phyloP scores from a whole-genome alignment of 2,797 vertebrate species.

The Malurus splendens region DNA sequence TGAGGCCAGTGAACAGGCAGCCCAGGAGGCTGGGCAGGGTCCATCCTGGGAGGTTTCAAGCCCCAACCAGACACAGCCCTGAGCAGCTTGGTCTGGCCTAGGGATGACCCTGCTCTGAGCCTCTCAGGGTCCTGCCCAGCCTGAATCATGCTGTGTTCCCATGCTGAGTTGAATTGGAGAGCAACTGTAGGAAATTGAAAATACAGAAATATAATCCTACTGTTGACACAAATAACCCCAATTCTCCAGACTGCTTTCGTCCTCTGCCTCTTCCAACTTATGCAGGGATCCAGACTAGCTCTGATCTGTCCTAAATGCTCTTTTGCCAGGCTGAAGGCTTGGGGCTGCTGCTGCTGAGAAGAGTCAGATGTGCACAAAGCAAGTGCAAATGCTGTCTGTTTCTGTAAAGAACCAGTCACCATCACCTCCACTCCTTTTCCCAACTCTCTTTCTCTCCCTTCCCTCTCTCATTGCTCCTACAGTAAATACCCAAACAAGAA shows the following conservation, averaged over 20 bases:
- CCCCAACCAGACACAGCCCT: background rate
- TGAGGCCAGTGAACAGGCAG: background rate
- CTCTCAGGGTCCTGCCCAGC: background rate
- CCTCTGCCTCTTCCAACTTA: background rate
- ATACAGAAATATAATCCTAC: constrained; percentile 33
- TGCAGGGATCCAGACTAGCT: background rate
- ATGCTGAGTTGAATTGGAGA: background rate
- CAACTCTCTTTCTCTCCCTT: background rate
- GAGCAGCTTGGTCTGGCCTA: background rate
- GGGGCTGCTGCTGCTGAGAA: background rate
- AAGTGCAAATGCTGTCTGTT: background rate
- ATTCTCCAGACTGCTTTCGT: background rate
- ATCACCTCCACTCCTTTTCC: background rate
- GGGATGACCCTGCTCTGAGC: background rate
- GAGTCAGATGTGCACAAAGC: background rate
- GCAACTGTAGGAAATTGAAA: constrained; percentile 48
- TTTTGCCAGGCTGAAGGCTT: background rate
- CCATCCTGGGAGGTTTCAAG: background rate
- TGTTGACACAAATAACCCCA: constrained; percentile 34
- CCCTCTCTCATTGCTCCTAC: background rate
- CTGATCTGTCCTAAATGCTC: background rate
- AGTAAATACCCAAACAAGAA: background rate
- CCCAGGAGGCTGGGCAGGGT: background rate
- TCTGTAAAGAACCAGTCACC: background rate
- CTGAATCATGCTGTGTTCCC: background rate